Conservation (phyloP, 2,113 vertebrate genomes). For the Gobio gobio region DNA sequence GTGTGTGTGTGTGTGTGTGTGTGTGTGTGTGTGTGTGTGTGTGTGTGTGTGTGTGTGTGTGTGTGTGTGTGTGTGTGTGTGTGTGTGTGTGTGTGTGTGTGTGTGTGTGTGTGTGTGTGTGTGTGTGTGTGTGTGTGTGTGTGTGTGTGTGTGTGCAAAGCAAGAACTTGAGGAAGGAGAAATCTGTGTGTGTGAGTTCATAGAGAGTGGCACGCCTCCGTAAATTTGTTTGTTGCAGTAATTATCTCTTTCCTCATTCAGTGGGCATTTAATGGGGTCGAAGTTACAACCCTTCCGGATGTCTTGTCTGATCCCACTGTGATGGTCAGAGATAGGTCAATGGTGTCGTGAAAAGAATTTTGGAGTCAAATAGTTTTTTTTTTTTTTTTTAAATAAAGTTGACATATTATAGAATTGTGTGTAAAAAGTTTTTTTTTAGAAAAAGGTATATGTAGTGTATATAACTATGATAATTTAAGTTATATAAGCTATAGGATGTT, state of each 20-base stretch:
- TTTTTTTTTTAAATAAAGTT: background rate
- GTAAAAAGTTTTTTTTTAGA: background rate
- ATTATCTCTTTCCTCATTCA: slow-evolving; percentile 26
- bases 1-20: background rate
- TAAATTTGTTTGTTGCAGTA: slow-evolving; percentile 37
- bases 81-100: background rate
- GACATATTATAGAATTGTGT: background rate
- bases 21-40: background rate
- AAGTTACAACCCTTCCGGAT: slow-evolving; percentile 32
- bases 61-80: background rate
- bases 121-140: background rate
- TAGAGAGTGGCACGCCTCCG: slow-evolving; percentile 28
- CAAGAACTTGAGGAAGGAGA: background rate
- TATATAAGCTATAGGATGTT: background rate
- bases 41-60: slow-evolving; percentile 1
- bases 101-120: background rate
- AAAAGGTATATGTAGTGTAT: background rate
- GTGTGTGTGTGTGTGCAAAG: background rate
- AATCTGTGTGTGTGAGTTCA: slow-evolving; percentile 42
- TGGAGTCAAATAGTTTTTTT: background rate
- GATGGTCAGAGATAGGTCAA: background rate
- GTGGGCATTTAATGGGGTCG: slow-evolving; percentile 18
- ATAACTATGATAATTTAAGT: background rate
- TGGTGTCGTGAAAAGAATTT: background rate
- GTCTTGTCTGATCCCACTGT: slow-evolving; percentile 25